Conservation (phyloP, 2,888 invertebrate genomes). For the Harpalus rufipes region DNA sequence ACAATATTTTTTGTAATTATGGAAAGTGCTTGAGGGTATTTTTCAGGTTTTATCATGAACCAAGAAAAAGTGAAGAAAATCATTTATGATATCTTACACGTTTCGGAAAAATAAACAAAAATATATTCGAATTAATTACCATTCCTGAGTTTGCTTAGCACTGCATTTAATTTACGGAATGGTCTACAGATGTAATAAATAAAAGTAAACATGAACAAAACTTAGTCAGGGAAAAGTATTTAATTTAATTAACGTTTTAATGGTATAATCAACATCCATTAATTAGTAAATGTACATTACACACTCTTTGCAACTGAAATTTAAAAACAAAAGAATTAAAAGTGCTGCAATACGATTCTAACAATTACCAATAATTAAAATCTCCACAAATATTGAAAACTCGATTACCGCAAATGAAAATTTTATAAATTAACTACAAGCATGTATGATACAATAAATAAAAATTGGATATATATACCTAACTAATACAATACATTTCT, state of each 20-base stretch:
- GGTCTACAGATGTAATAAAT: conserved; percentile 32
- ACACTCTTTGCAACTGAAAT: background rate
- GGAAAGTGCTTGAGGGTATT: conserved; percentile 36
- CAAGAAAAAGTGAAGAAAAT: conserved; percentile 9
- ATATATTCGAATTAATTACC: conserved; percentile 33
- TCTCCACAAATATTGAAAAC: conserved; percentile 12
- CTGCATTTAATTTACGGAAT: conserved; percentile 44
- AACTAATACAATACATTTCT: no score
- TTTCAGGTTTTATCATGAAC: conserved; percentile 27
- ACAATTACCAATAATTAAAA: conserved; percentile 37
- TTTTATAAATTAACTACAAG: background rate
- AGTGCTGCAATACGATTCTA: conserved; percentile 21
- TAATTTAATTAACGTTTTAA: conserved; percentile 44
- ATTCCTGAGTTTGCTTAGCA: conserved; percentile 9
- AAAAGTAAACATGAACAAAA: conserved; percentile 44
- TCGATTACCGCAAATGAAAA: background rate
- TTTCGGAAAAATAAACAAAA: conserved; percentile 33
- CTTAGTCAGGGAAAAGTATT: conserved; percentile 31
- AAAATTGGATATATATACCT: no score
- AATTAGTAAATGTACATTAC: conserved; percentile 43
- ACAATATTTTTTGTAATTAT: conserved; percentile 55
- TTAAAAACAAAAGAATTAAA: conserved; percentile 31
- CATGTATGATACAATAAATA: background rate
- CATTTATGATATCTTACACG: conserved; percentile 32
- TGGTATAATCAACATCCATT: conserved; percentile 35